These are phyloP conservation scores for Pharmacophagus antenor DNA, from an alignment of 2,888 invertebrate genomes.

Conservation along the genomic window DNA sequence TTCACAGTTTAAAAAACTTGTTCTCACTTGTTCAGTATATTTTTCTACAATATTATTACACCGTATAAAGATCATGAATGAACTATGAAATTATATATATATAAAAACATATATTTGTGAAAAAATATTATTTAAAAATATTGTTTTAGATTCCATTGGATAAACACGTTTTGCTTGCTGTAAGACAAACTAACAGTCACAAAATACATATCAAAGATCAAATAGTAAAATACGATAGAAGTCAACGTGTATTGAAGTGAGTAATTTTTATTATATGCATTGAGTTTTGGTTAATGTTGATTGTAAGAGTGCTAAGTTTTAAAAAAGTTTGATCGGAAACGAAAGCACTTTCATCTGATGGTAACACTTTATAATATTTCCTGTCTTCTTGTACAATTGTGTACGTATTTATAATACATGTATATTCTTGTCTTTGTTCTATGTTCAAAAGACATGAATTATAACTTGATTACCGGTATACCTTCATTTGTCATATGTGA, in stretches of 20 bases:
- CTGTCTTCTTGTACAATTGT: background rate
- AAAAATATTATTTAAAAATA: background rate
- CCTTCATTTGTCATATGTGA: background rate
- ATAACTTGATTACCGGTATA: background rate
- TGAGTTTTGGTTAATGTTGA: background rate
- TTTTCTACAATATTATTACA: background rate
- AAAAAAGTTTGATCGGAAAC: too few species aligned
- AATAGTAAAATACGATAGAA: conserved; percentile 87
- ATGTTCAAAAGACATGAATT: background rate
- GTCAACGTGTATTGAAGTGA: conserved; percentile 87
- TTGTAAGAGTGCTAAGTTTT: too few species aligned
- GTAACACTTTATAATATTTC: background rate
- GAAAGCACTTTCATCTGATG: too few species aligned
- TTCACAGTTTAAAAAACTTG: conserved; percentile 13
- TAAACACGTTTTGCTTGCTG: conserved; percentile 87
- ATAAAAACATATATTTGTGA: background rate
- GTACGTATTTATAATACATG: background rate
- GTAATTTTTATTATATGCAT: conserved; percentile 39
- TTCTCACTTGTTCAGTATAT: background rate
- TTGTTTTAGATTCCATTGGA: conserved; percentile 81
- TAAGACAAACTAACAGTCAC: conserved; percentile 89
- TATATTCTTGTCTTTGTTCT: background rate
- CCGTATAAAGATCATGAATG: background rate
- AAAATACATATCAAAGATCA: conserved; percentile 90
- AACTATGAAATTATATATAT: background rate